Evolutionary conservation across 1,140 invertebrate genomes (phyloP), one percentile per base, ranked within the genome.

Genomic region (Trypoxylus dichotomus): DNA sequence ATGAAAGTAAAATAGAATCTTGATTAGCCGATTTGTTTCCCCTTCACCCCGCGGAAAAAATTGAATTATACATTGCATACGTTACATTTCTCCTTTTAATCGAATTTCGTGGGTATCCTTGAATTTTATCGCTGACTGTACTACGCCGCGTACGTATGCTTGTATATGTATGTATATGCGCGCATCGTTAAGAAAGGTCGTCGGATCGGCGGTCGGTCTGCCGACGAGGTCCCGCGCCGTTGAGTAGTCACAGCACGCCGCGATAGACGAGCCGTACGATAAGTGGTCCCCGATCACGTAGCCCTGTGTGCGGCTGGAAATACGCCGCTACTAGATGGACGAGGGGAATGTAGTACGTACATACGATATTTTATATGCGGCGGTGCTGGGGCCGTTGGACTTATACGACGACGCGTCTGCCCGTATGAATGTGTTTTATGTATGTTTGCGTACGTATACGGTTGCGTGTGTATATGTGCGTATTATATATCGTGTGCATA

Each of bases 241-340:
- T 77, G 75, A 79, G 60, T 54, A 79, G 60, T 78, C 72, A 71
- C 76, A 74, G 71, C 76, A 75, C 76, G 76, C 47, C 42, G 58
- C 72, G n/a, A 77, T 79, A 78, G 68, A 78, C 79, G 72, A 75
- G 74, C 76, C 76, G 71, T 47, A 72, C 78, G 79, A 79, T 78
- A 79, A 79, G 79, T 78, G 79, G 79, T 79, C 74, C 79, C 76
- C 76, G 76, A 79, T 79, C 79, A 79, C 79, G 79, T 79, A 79
- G 43, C 43, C 73, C 43, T 76, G 77, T 76, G 77, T 68, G 60
- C 21, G 60, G 60, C 60, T 68, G 60, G 24, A 68, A 68, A 24
- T 68, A 68, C 21, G 24, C 60, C 60, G 27, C 60, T 54, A 54
- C 47, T 19, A 68, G 60, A 25, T 68, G 60, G 60, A 68, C 60